These are phyloP conservation scores for Bradypus variegatus DNA, from an alignment of 2,797 vertebrate genomes.

Conservation along the genomic window DNA sequence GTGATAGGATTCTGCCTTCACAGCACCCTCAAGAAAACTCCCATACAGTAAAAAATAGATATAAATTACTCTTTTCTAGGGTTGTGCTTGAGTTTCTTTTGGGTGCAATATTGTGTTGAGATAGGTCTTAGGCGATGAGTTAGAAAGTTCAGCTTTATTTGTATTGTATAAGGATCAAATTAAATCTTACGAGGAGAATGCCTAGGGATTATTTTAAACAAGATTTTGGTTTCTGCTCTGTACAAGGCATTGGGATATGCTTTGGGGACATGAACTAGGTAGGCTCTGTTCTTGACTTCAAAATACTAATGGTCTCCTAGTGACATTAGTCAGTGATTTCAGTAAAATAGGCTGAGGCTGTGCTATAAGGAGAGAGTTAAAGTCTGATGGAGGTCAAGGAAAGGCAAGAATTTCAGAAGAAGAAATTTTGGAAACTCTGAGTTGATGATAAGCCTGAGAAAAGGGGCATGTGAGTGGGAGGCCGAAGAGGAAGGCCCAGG, in stretches of 20 bases:
- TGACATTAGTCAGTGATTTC: background rate
- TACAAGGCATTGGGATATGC: background rate
- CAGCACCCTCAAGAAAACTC: background rate
- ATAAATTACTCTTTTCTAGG: background rate
- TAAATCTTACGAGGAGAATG: rapidly evolving
- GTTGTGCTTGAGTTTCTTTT: background rate
- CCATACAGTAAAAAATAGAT: rapidly evolving
- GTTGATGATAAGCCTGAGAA: no score
- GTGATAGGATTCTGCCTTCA: rapidly evolving
- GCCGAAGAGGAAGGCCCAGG: background rate
- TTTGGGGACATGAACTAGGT: background rate
- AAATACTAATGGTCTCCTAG: background rate
- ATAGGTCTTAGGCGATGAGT: rapidly evolving
- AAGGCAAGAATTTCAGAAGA: background rate
- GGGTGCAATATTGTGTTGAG: background rate
- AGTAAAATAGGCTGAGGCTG: background rate
- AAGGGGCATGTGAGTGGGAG: background rate
- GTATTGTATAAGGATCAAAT: background rate
- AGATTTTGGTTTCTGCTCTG: no score
- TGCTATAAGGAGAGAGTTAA: no score
- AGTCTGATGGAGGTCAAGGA: no score
- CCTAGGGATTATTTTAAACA: background rate
- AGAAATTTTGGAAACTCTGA: background rate
- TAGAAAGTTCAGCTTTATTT: background rate
- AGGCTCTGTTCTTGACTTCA: background rate